Evolutionary conservation across 1,140 invertebrate species (phyloP).

Genomic region (Drosophila yakuba): DNA sequence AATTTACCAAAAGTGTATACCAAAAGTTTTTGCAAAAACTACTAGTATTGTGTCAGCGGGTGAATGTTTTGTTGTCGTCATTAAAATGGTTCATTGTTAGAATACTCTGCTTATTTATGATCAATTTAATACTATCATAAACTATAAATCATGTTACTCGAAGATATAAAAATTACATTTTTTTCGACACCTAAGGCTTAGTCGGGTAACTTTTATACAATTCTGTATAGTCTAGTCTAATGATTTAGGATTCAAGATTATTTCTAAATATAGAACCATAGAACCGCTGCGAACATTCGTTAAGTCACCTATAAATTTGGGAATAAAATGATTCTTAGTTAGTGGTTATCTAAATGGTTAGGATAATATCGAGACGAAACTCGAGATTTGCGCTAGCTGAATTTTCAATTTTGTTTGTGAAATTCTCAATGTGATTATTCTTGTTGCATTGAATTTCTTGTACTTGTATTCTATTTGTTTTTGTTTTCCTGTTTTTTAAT

Average conservation of each 20-base stretch:
- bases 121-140: not conserved
- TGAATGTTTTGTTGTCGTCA: not conserved
- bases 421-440: slow-evolving; percentile 79
- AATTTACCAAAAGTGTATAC: not conserved
- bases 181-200: not conserved
- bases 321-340: not conserved
- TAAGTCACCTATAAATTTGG: not conserved
- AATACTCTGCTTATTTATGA: not conserved
- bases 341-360: not conserved
- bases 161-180: not conserved
- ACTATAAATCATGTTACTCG: not conserved
- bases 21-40: not conserved
- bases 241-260: not conserved
- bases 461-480: slow-evolving; percentile 35
- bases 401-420: slow-evolving; percentile 10
- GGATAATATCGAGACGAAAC: not conserved
- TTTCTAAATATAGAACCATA: not conserved
- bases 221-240: too few relatives aligned
- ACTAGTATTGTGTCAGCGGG: not conserved
- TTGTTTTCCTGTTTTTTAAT: slow-evolving; percentile 29
- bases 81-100: not conserved
- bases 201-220: not conserved
- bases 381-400: slow-evolving; percentile 10
- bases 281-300: not conserved
- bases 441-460: slow-evolving; percentile 83